Percentiles rank a stretch among this genome's conserved stretches.
These are phyloP conservation scores for Glossosoma conforme DNA, from an alignment of 1,140 invertebrate genomes.

Conservation along the genomic window DNA sequence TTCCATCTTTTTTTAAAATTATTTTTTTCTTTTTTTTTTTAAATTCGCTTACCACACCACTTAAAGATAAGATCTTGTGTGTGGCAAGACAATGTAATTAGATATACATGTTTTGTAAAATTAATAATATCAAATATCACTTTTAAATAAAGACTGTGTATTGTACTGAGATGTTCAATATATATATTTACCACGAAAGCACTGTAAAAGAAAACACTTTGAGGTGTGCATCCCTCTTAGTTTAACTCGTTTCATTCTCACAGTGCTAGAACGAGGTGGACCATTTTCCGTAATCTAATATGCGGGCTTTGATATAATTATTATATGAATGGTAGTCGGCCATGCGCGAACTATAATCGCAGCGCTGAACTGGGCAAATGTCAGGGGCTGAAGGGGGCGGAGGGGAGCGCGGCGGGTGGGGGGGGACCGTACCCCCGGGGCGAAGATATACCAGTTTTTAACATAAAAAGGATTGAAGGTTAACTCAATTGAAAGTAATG, in stretches of 20 bases:
- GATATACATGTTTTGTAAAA: too few species aligned
- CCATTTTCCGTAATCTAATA: constrained; percentile 21
- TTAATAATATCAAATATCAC: too few species aligned
- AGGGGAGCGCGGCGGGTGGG: background rate
- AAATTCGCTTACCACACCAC: too few species aligned
- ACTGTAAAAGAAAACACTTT: constrained; percentile 9
- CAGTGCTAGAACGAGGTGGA: constrained; percentile 6
- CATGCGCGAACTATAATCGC: constrained; percentile 28
- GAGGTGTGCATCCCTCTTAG: constrained; percentile 7
- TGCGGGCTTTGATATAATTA: constrained; percentile 29
- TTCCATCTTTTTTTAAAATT: too few species aligned
- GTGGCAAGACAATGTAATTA: too few species aligned
- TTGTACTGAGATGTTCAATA: too few species aligned
- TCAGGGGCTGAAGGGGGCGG: constrained; percentile 10
- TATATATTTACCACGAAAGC: too few species aligned
- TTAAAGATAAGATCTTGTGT: too few species aligned
- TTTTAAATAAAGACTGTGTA: too few species aligned
- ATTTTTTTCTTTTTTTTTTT: too few species aligned
- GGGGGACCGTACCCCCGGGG: background rate
- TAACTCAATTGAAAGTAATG: constrained; percentile 29
- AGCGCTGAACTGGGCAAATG: constrained; percentile 29
- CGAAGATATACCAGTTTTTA: constrained; percentile 20
- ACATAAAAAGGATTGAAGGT: constrained; percentile 28
- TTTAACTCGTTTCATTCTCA: background rate
- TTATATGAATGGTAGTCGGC: constrained; percentile 28